Evolutionary conservation across 2,113 vertebrate genomes (phyloP).

Genomic region (Dolichallabes microphthalmus): DNA sequence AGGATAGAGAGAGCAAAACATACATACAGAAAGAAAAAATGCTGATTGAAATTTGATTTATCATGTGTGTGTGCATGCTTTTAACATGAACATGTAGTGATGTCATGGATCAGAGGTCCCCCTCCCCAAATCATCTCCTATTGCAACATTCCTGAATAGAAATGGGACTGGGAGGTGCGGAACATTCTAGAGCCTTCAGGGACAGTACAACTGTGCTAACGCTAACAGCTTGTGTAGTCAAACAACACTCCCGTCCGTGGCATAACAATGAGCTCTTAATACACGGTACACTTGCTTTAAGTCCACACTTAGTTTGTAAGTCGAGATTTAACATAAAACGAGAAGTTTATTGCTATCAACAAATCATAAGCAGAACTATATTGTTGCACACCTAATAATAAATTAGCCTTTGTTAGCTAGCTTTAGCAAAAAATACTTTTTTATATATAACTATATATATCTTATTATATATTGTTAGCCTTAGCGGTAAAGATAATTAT

Average conservation of each 20-base stretch:
- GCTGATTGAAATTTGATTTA: neutral
- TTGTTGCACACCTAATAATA: neutral
- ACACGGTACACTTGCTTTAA: neutral
- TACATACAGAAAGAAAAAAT: neutral
- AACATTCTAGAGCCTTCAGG: slow-evolving; percentile 18
- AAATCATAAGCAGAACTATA: neutral
- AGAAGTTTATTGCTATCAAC: neutral
- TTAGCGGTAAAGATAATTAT: neutral
- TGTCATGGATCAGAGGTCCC: slow-evolving; percentile 25
- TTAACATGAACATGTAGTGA: slow-evolving; percentile 27
- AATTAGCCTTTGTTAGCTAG: neutral
- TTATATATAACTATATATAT: neutral
- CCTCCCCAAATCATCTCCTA: slow-evolving; percentile 14
- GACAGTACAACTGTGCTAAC: neutral
- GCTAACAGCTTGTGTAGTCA: neutral
- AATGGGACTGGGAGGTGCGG: neutral
- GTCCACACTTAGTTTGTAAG: neutral
- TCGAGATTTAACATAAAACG: neutral
- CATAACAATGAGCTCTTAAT: neutral
- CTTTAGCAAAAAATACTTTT: neutral
- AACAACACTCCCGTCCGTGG: neutral
- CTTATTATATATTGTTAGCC: neutral
- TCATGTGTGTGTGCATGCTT: neutral
- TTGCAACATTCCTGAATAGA: neutral
- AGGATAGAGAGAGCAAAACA: neutral